Evolutionary conservation across 2,888 invertebrate genomes (phyloP), one percentile per base, ranked within the genome.

Genomic region (Pelosia muscerda): DNA sequence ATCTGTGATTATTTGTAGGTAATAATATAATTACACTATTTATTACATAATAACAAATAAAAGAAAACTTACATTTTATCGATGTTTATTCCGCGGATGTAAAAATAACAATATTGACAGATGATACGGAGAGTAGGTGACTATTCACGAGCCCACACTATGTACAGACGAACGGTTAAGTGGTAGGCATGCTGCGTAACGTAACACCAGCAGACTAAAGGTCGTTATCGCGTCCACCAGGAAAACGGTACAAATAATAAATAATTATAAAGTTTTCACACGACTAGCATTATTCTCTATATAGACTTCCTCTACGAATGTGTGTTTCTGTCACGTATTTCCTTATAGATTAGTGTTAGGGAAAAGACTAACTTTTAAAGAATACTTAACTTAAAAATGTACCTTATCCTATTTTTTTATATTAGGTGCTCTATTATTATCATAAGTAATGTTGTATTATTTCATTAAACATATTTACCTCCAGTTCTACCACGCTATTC

Each of bases 41-140:
- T 49, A 49, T 49, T 49, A n/a, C 8, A 49, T 25, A 55, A 54
- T 19, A 62, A 28, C 23, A 25, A 60, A 60, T 53, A 28, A 60
- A 76, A n/a, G 28, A 49, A 42, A 63, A 78, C 78, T 78, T 69
- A 79, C 80, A 26, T 72, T 55, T 58, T 25, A 31, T 42, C 28
- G 75, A 59, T 60, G 55, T 57, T 63, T 57, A 34, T 65, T 68
- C 63, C 15, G 28, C 58, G 53, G 65, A 66, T 73, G 67, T 63
- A 42, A 60, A 60, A 65, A 63, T 63, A 38, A 68, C 54, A 65
- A 64, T 67, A 65, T 67, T 59, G 71, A 71, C 67, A 70, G 65
- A 54, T 19, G 25, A 78, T 69, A 70, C 23, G 19, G 31, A 23
- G 15, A 68, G 28, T 66, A 55, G 49, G 22, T 61, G 68, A 64